Evolutionary conservation across 92 coral and sea anemone genomes (phyloP).

Genomic region (Palythoa grandiflora): DNA sequence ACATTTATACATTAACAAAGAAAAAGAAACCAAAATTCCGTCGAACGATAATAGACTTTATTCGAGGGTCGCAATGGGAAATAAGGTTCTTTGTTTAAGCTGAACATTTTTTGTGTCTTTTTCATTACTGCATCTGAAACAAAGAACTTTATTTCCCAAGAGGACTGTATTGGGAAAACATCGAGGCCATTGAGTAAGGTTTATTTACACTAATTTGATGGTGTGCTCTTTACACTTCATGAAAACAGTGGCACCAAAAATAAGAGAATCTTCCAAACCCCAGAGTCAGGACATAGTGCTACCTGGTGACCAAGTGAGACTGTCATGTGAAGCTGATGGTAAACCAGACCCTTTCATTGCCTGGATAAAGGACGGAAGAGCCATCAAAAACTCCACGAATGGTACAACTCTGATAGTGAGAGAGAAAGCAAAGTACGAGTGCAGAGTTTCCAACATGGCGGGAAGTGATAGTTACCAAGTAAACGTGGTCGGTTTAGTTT

Average conservation of each 20-base stretch:
- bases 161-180: too few species aligned
- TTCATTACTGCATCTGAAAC: too few species aligned
- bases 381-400: background rate
- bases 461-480: background rate
- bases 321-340: background rate
- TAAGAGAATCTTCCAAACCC: background rate
- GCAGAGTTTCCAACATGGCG: slow-evolving; percentile 22
- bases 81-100: too few species aligned
- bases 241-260: background rate
- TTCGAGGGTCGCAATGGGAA: too few species aligned
- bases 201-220: too few species aligned
- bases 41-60: too few species aligned
- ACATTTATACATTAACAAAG: too few species aligned
- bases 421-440: slow-evolving; percentile 15
- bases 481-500: background rate
- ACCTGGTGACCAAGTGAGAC: background rate
- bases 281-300: background rate
- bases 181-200: too few species aligned
- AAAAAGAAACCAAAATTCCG: too few species aligned
- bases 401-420: background rate
- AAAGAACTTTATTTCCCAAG: too few species aligned
- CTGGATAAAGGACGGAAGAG: background rate
- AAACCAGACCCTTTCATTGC: background rate
- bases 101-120: too few species aligned
- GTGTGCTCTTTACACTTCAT: too few species aligned